Evolutionary conservation across 2,888 invertebrate species (phyloP).

Genomic region (Mythimna pallens): DNA sequence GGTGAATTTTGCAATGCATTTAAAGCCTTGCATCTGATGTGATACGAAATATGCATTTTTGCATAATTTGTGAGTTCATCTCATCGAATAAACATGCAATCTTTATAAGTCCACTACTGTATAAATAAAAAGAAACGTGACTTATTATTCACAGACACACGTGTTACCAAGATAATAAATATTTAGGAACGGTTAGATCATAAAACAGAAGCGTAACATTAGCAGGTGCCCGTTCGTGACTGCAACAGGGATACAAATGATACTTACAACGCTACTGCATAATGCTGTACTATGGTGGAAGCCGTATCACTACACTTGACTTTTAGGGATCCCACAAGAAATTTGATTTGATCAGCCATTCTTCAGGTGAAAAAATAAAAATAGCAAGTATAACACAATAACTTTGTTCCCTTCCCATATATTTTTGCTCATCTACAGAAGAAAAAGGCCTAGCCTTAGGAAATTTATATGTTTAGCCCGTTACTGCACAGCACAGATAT

Average conservation of each 20-base stretch:
- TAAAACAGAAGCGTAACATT: background rate
- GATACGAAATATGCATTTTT: slow-evolving; percentile 23
- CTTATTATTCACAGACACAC: background rate
- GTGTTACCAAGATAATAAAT: background rate
- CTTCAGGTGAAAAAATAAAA: background rate
- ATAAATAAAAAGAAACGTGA: background rate
- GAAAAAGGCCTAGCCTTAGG: background rate
- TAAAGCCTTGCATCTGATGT: slow-evolving; percentile 26
- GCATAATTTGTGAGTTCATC: slow-evolving; percentile 22
- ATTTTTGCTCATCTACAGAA: background rate
- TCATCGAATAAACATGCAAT: background rate
- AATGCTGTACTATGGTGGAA: background rate
- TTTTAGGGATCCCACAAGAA: background rate
- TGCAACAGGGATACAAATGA: background rate
- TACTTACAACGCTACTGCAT: background rate
- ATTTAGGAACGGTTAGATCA: slow-evolving; percentile 1
- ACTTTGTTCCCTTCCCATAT: background rate
- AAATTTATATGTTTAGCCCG: background rate
- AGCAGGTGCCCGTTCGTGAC: background rate
- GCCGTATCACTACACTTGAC: background rate
- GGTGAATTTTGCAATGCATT: slow-evolving; percentile 47
- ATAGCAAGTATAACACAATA: too few species aligned
- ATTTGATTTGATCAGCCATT: background rate
- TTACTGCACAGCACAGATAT: background rate
- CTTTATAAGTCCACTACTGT: too few species aligned